Percentiles rank a stretch among this genome's conserved stretches.
Evolutionary conservation across 2,113 vertebrate genomes (phyloP).

Genomic region (Origma solitaria): DNA sequence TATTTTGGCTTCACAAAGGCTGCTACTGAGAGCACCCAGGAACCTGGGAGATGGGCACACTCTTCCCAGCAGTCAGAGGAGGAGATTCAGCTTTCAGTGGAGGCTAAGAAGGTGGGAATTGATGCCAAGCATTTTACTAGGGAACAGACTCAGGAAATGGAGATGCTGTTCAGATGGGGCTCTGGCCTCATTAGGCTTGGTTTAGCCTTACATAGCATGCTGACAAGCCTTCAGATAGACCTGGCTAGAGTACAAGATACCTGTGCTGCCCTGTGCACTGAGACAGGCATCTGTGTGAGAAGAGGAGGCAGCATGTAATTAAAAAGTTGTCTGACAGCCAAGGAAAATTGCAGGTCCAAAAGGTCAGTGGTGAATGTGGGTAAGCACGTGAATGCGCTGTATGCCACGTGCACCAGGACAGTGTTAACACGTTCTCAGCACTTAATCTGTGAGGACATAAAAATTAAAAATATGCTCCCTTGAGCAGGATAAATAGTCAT

Average conservation of each 20-base stretch:
- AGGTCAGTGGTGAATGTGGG: rapidly evolving
- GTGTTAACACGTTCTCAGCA: background rate
- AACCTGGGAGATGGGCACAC: rapidly evolving
- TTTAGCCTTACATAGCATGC: rapidly evolving
- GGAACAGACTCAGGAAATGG: background rate
- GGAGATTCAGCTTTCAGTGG: background rate
- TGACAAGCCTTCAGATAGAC: background rate
- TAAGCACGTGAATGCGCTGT: background rate
- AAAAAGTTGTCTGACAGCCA: background rate
- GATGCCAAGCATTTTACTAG: background rate
- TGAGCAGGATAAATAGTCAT: background rate
- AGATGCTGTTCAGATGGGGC: background rate
- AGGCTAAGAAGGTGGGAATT: background rate
- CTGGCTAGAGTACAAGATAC: background rate
- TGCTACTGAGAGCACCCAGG: background rate
- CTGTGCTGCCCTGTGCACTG: background rate
- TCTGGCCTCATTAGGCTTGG: background rate
- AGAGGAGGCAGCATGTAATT: background rate
- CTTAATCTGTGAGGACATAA: background rate
- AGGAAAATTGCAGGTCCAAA: background rate
- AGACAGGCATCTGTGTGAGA: background rate
- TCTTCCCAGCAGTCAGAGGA: background rate
- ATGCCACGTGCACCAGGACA: background rate
- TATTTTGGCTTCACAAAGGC: background rate
- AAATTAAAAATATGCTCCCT: background rate